A percentile compares a stretch with the other conserved stretches of the same genome.
These are phyloP conservation scores for Chiropotes sagulatus DNA, from an alignment of 2,797 vertebrate genomes.

Conservation along the genomic window DNA sequence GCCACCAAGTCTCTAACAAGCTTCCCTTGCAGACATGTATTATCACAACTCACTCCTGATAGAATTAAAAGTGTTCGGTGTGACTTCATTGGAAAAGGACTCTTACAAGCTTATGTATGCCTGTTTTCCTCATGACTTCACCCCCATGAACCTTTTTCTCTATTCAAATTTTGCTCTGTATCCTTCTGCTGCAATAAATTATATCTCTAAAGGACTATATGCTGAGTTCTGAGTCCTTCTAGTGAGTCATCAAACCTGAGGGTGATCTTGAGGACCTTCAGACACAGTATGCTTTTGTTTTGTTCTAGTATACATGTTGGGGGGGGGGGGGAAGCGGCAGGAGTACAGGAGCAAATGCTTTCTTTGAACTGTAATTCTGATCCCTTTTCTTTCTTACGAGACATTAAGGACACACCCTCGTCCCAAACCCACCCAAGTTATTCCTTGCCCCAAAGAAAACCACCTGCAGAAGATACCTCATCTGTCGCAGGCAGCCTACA, in stretches of 20 bases:
- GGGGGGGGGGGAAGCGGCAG: accelerated
- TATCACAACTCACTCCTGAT: background rate
- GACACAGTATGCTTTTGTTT: background rate
- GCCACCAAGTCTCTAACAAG: background rate
- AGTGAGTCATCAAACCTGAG: background rate
- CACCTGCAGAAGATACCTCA: conserved; percentile 89
- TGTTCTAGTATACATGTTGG: background rate
- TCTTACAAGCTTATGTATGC: background rate
- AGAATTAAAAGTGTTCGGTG: background rate
- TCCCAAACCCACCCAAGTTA: background rate
- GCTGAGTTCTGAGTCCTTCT: background rate
- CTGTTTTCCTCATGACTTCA: background rate
- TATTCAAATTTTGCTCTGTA: background rate
- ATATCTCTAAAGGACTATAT: background rate
- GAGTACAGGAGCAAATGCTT: background rate
- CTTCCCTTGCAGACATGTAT: background rate
- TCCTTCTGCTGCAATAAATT: conserved; percentile 1
- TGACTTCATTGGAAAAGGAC: background rate
- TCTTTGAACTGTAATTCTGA: background rate
- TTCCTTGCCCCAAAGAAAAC: background rate
- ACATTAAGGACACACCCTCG: background rate
- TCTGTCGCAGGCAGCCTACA: conserved; percentile 92
- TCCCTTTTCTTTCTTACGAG: background rate
- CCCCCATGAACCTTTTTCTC: background rate
- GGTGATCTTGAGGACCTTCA: background rate